Base-by-base conservation (phyloP, 2,113 vertebrate genomes). In the Centropus unirufus region DNA sequence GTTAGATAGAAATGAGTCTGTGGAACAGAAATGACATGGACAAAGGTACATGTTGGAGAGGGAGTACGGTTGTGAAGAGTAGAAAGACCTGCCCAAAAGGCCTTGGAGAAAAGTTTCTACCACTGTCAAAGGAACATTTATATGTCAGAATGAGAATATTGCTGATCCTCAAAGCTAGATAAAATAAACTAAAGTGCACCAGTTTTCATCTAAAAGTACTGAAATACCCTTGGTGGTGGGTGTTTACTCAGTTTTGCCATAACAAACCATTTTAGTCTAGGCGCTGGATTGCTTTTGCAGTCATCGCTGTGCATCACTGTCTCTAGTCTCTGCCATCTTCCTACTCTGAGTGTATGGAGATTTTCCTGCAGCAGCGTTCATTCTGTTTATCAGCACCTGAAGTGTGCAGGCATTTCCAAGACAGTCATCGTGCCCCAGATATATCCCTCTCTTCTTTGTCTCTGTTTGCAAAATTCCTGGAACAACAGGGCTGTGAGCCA, bases 401-500 rank as follows among this genome's bases (percentile, higher is more conserved):
- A 76, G 68, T 23, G 78, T 79, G 80, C 81, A 86, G 81, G 19
- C 3, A 0, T 81, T 97, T 96, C 36, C 42, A 82, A 76, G 92
- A 84, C 34, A 91, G 86, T 78, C 64, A 51, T 87, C 0, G 15
- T 95, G 84, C 70, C 87, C 59, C 27, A 93, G 68, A 93, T 92
- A 64, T 47, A 68, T 90, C 30, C 68, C 52, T 11, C 34, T 74
- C 32, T 76, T 86, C 49, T 87, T 88, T 47, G 20, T 74, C n/a
- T 92, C n/a, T 91, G 83, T 93, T 95, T 87, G 90, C 70, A 68
- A 87, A 91, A 84, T 92, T 92, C 92, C 69, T 83, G 58, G 51
- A 92, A 77, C 52, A 68, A 83, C 80, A 79, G 49, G 72, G 73
- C 62, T 68, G n/a, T n/a, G 62, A 96, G 80, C 80, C 83, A 90